Conservation (phyloP, 2,888 invertebrate genomes). For the Linyphia triangularis region DNA sequence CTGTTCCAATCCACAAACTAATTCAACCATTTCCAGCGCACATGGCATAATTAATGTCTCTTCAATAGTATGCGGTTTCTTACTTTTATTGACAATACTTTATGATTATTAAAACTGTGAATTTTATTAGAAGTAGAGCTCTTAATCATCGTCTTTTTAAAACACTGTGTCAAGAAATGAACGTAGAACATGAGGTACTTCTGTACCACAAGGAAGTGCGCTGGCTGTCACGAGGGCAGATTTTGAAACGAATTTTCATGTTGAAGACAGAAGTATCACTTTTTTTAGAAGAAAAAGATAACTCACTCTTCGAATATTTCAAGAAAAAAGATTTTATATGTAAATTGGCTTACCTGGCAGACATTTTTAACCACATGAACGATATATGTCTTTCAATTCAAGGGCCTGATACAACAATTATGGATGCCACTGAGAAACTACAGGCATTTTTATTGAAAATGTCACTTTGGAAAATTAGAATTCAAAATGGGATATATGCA, state of each 20-base stretch:
- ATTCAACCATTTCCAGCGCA: too few species aligned
- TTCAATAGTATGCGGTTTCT: constrained; percentile 65
- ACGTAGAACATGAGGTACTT: constrained; percentile 59
- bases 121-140: constrained; percentile 64
- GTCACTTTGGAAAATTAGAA: constrained; percentile 58
- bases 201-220: constrained; percentile 54
- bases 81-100: too few species aligned
- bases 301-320: constrained; percentile 68
- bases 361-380: constrained; percentile 69
- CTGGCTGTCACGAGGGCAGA: constrained; percentile 56
- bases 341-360: constrained; percentile 68
- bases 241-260: constrained; percentile 59
- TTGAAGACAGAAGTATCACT: constrained; percentile 62
- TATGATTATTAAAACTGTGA: constrained; percentile 63
- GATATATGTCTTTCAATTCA: constrained; percentile 62
- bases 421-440: constrained; percentile 62
- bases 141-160: constrained; percentile 64
- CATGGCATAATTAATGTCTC: constrained; percentile 64
- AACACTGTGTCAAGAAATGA: constrained; percentile 62
- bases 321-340: constrained; percentile 68
- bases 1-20: too few species aligned
- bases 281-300: constrained; percentile 64
- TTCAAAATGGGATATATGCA: constrained; percentile 63
- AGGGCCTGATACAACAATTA: constrained; percentile 65
- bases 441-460: constrained; percentile 59